These are phyloP conservation scores for Thumatha senex DNA, from an alignment of 2,888 invertebrate species.

Conservation along the genomic window DNA sequence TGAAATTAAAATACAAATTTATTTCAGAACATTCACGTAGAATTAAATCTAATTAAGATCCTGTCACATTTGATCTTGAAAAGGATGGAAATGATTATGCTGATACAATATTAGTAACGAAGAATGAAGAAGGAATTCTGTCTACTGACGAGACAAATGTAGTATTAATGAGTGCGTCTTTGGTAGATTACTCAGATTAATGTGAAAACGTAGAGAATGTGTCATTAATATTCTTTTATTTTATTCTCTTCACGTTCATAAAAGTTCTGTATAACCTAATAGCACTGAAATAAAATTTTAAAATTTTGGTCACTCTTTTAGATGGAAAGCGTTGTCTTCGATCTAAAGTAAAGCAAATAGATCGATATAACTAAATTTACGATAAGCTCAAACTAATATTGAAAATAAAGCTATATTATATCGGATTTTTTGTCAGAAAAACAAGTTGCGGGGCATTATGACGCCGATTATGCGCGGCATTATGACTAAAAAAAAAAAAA, in stretches of 20 bases:
- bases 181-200: constrained; percentile 38
- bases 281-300: no score
- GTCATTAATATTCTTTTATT: neutral
- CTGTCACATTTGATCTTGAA: constrained; percentile 57
- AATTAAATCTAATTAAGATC: constrained; percentile 56
- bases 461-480: no score
- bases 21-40: constrained; percentile 40
- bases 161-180: constrained; percentile 74
- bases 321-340: no score
- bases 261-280: no score
- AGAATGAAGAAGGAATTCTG: constrained; percentile 69
- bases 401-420: no score
- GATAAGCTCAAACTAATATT: no score
- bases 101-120: constrained; percentile 75
- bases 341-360: no score
- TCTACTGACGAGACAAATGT: constrained; percentile 75
- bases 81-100: constrained; percentile 61
- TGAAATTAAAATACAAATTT: constrained; percentile 33
- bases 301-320: no score
- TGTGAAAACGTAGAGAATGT: constrained; percentile 34
- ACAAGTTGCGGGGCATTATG: no score
- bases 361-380: no score
- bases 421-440: no score
- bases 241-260: neutral
- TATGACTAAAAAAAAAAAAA: no score